Conservation (phyloP, 2,888 invertebrate species). For the Cheilosia grossa region DNA sequence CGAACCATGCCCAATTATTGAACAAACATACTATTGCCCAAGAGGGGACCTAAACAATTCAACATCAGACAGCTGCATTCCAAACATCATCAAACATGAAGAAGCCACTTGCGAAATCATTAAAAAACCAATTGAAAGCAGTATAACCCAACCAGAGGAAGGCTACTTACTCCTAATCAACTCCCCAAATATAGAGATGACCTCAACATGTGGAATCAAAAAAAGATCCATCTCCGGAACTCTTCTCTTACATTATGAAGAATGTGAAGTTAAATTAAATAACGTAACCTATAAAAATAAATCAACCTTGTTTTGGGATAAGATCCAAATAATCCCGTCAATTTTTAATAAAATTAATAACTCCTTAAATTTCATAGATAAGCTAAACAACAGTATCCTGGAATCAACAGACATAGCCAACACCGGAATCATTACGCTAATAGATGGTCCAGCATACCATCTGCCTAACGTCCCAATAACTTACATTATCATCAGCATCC, state of each 20-base stretch:
- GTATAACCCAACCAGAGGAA: background rate
- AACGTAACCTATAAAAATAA: constrained; percentile 3
- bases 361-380: background rate
- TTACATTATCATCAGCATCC: too few relatives aligned
- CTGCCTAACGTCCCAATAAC: too few relatives aligned
- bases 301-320: constrained; percentile 1
- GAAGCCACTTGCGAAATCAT: background rate
- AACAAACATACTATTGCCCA: background rate
- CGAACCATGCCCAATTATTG: too few relatives aligned
- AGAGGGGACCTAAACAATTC: background rate
- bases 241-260: background rate
- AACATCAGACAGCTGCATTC: constrained; percentile 1
- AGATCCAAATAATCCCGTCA: constrained; percentile 8
- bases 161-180: background rate
- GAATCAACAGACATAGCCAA: background rate
- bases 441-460: background rate
- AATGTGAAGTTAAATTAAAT: constrained; percentile 1
- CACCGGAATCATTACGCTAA: background rate
- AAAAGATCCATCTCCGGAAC: background rate
- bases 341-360: background rate
- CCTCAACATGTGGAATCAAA: constrained; percentile 1
- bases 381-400: background rate
- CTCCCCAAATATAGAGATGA: background rate
- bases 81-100: background rate
- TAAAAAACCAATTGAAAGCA: background rate